phyloP scores from a whole-genome alignment of 2,113 vertebrate genomes.

The Cryptotis parvus region DNA sequence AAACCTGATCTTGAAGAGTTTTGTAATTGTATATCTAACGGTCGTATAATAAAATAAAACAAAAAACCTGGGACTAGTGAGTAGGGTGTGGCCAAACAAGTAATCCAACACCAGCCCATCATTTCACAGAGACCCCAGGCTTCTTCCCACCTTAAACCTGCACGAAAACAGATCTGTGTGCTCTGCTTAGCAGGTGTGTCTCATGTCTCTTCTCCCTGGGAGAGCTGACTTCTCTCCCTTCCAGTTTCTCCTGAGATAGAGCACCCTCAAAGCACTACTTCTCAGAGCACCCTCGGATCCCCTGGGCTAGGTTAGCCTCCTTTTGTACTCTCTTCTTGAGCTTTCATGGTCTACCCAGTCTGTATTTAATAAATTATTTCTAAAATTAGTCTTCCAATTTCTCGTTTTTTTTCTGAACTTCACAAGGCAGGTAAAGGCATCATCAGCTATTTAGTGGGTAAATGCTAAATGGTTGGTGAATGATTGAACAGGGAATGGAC shows the following conservation, averaged over 20 bases:
- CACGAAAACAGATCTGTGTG: neutral
- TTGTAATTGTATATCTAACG: too few species aligned
- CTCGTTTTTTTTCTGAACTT: neutral
- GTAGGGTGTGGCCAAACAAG: too few species aligned
- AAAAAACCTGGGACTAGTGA: too few species aligned
- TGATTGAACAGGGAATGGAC: neutral
- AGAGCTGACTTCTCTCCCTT: neutral
- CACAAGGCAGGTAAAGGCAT: neutral
- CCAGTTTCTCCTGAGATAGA: neutral
- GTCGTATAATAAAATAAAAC: too few species aligned
- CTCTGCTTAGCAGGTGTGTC: neutral
- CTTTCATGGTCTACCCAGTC: neutral
- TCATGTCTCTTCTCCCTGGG: neutral
- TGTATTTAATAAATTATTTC: neutral
- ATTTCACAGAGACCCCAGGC: too few species aligned
- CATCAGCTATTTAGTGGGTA: neutral
- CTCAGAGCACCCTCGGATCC: neutral
- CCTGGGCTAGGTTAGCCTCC: neutral
- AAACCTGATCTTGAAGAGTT: too few species aligned
- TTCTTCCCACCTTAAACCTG: neutral
- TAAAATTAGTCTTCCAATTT: neutral
- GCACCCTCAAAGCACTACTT: neutral
- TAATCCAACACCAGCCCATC: too few species aligned
- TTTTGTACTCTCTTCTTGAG: neutral
- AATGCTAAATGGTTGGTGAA: neutral